Conservation (phyloP, 2,113 vertebrate genomes). For the Menura novaehollandiae region DNA sequence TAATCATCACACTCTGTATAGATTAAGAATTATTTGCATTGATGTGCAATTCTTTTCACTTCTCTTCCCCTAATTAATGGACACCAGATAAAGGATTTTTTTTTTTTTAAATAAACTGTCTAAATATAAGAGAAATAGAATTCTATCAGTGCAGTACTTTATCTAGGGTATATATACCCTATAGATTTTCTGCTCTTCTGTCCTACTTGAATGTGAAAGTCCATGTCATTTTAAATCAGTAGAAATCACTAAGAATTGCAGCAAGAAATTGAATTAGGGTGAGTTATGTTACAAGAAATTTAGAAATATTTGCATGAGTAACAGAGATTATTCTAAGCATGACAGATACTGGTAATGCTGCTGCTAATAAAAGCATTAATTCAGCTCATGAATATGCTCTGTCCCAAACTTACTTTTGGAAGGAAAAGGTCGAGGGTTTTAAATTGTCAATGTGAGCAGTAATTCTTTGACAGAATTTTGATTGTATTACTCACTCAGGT, state of each 20-base stretch:
- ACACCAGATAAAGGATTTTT: not conserved
- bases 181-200: not conserved
- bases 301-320: not conserved
- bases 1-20: not conserved
- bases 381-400: not conserved
- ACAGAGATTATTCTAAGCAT: not conserved
- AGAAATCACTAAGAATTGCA: not conserved
- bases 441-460: not conserved
- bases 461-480: not conserved
- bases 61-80: not conserved
- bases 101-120: not conserved
- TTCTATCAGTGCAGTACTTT: not conserved
- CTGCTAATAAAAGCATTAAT: not conserved
- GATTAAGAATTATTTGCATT: not conserved
- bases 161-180: not conserved
- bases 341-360: not conserved
- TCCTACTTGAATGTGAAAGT: not conserved
- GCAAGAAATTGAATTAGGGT: not conserved
- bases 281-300: rapidly evolving
- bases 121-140: not conserved
- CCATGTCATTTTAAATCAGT: not conserved
- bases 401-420: not conserved
- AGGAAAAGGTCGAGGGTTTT: not conserved
- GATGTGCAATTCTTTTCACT: not conserved
- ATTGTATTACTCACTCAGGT: not conserved